These are phyloP conservation scores for Atta cephalotes DNA, from an alignment of 1,140 invertebrate species.

Conservation along the genomic window DNA sequence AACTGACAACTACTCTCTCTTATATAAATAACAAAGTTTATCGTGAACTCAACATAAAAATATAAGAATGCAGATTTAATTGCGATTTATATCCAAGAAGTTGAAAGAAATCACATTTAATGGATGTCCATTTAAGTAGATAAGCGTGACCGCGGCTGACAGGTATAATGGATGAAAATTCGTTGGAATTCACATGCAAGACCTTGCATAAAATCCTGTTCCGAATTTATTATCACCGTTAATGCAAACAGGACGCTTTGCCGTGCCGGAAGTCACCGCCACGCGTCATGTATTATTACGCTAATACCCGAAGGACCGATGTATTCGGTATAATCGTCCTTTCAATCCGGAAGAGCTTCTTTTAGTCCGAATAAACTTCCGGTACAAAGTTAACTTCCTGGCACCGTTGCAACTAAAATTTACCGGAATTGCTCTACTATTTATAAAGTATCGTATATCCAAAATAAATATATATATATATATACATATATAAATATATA, in stretches of 20 bases:
- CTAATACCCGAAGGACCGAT: not conserved
- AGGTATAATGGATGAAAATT: constrained; percentile 40
- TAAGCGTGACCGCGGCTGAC: constrained; percentile 17
- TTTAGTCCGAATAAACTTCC: not conserved
- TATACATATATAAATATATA: no score
- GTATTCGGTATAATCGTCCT: constrained; percentile 5
- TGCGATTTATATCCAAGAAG: constrained; percentile 41
- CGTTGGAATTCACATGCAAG: constrained; percentile 33
- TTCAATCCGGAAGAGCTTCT: not conserved
- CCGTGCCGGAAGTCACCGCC: constrained; percentile 28
- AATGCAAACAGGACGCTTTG: constrained; percentile 32
- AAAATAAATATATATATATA: not conserved
- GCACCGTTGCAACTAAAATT: not conserved
- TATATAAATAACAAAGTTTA: constrained; percentile 36
- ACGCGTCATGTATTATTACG: constrained; percentile 10
- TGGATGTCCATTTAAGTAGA: constrained; percentile 40
- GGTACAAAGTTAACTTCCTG: not conserved
- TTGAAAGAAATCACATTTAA: constrained; percentile 41
- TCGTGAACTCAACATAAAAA: not conserved
- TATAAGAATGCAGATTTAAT: constrained; percentile 48
- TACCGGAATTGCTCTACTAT: not conserved
- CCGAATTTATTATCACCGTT: constrained; percentile 56
- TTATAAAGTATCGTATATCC: not conserved
- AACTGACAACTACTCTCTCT: not conserved
- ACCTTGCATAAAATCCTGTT: constrained; percentile 32